Percentiles rank a stretch among this genome's conserved stretches.
These are phyloP conservation scores for Phorcus lineatus DNA, from an alignment of 2,888 invertebrate genomes.

Conservation along the genomic window DNA sequence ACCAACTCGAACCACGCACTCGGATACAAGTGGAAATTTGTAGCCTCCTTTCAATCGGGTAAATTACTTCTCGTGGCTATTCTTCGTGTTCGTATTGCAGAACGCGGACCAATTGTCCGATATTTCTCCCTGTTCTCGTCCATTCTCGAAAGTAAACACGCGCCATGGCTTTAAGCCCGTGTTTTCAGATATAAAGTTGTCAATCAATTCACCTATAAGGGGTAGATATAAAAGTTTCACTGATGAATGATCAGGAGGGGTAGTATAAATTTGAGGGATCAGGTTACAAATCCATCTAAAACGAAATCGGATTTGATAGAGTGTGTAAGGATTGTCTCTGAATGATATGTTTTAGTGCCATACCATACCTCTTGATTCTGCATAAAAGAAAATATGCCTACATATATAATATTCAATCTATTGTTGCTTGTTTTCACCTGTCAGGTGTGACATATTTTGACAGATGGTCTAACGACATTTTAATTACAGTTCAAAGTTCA, in stretches of 20 bases:
- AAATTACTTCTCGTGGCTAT: not conserved
- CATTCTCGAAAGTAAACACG: not conserved
- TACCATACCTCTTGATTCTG: too few species aligned
- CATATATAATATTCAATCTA: too few species aligned
- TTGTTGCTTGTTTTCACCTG: too few species aligned
- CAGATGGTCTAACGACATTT: too few species aligned
- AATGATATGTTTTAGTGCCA: too few species aligned
- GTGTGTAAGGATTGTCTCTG: too few species aligned
- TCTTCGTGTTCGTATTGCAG: not conserved
- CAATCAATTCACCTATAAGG: not conserved
- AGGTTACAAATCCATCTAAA: not conserved
- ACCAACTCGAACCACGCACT: not conserved
- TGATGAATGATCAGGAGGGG: not conserved
- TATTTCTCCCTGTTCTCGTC: not conserved
- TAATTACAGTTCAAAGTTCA: too few species aligned
- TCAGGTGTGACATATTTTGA: too few species aligned
- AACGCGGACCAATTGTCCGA: not conserved
- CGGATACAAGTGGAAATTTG: conserved; percentile 1
- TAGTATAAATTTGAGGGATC: not conserved
- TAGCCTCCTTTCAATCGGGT: not conserved
- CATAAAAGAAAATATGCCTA: too few species aligned
- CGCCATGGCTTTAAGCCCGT: not conserved
- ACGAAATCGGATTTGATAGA: not conserved
- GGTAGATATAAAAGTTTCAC: not conserved
- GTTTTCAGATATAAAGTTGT: not conserved